These are phyloP conservation scores for Carassius carassius DNA, from an alignment of 2,113 vertebrate species.

Conservation along the genomic window DNA sequence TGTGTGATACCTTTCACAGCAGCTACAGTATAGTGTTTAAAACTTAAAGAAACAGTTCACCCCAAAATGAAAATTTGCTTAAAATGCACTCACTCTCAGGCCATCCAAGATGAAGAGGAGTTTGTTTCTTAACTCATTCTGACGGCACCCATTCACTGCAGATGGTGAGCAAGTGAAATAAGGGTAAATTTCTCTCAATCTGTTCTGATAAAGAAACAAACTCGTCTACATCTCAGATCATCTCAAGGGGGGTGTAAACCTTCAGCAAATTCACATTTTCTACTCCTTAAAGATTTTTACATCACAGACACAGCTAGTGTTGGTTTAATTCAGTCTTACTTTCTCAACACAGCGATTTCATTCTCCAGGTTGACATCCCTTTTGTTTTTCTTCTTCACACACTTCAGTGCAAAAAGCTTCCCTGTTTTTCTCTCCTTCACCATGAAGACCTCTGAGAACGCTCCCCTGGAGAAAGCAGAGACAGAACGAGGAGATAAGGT, in stretches of 20 bases:
- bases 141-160: neutral
- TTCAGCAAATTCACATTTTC: neutral
- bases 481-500: neutral
- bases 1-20: too few species aligned
- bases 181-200: too few species aligned
- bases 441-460: conserved; percentile 95
- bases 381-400: conserved; percentile 92
- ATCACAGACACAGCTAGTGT: neutral
- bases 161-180: neutral
- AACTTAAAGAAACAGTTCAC: too few species aligned
- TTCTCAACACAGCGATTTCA: conserved; percentile 90
- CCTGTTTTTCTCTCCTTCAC: conserved; percentile 91
- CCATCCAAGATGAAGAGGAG: too few species aligned
- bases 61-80: too few species aligned
- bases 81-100: too few species aligned
- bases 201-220: neutral
- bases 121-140: too few species aligned
- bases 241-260: too few species aligned
- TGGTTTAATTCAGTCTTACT: conserved; percentile 72
- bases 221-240: neutral
- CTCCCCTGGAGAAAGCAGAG: conserved; percentile 77
- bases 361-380: conserved; percentile 89
- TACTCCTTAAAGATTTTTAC: neutral
- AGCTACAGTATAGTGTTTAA: too few species aligned
- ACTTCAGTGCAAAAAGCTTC: conserved; percentile 91